Evolutionary conservation across 2,888 invertebrate genomes (phyloP), one percentile per base, ranked within the genome.

Genomic region (Mesoligia furuncula): DNA sequence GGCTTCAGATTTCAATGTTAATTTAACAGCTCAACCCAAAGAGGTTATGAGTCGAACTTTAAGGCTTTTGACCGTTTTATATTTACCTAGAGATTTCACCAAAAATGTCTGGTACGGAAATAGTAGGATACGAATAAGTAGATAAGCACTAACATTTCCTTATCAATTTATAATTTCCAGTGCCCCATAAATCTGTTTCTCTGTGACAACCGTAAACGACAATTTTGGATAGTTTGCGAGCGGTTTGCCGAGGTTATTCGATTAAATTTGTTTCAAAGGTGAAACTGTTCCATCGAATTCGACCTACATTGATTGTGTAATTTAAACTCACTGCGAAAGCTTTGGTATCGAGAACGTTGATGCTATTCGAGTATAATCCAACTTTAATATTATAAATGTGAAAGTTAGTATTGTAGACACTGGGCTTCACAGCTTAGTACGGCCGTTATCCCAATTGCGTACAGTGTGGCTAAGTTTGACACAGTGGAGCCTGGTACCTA

Each of bases 191-290:
- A 48, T 48, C 20, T 6, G 48, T 36, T 51, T 9, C 54, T 73
- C 20, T 69, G 69, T 77, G 78, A 73, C 51, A 73, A n/a, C n/a
- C n/a, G n/a, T n/a, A n/a, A n/a, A 31, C 57, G 48, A 79, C 70
- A 74, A 57, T 74, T 45, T 73, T 59, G 69, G 51, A 73, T 72
- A 72, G 64, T 70, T 54, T 69, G 79, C 51, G 48, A 73, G 69
- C 24, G 31, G 65, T 54, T 54, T 11, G 51, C 31, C 36, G 51
- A 65, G n/a, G 68, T 69, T 13, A 57, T 31, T 59, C 65, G 59
- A 77, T 73, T 70, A 13, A 15, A 66, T 27, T 69, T 7, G 15
- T 72, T 64, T 64, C 71, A 13, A 48, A 61, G 72, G 59, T 81
- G 24, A 36, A 54, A 75, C 59, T 62, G 54, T 72, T 80, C 48